Conservation (phyloP, 2,113 vertebrate species). For the Furnarius figulus region DNA sequence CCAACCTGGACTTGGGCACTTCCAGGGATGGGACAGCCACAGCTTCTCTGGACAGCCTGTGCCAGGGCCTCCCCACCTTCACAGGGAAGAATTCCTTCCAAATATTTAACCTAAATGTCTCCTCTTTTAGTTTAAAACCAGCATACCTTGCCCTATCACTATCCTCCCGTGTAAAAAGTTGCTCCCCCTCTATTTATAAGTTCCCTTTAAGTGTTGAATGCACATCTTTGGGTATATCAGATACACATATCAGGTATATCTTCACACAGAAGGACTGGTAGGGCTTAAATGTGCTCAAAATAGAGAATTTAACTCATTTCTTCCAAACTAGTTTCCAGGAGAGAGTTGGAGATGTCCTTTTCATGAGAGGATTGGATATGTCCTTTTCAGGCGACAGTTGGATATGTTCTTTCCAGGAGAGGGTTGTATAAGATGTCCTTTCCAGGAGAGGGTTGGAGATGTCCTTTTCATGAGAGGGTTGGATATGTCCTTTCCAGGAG, state of each 20-base stretch:
- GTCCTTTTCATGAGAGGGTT: no score
- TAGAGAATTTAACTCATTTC: not conserved
- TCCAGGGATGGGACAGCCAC: not conserved
- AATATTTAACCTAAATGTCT: not conserved
- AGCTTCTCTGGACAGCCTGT: not conserved
- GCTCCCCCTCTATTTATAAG: not conserved
- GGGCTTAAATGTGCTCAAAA: not conserved
- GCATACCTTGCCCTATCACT: not conserved
- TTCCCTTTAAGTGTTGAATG: not conserved
- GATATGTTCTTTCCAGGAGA: no score
- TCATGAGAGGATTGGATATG: no score
- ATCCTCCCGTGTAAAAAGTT: fast-evolving
- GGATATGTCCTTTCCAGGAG: no score
- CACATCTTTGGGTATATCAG: not conserved
- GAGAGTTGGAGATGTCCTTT: fast-evolving
- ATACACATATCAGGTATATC: not conserved
- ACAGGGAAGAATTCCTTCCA: not conserved
- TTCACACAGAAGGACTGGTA: not conserved
- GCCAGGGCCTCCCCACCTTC: not conserved
- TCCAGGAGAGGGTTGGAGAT: no score
- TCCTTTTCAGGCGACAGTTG: no score
- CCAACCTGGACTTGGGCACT: not conserved
- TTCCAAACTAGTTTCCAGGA: not conserved
- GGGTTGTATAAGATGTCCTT: no score
- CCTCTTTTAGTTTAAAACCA: not conserved